Base-by-base conservation (phyloP, 2,113 vertebrate species). In the Phoxinus phoxinus region DNA sequence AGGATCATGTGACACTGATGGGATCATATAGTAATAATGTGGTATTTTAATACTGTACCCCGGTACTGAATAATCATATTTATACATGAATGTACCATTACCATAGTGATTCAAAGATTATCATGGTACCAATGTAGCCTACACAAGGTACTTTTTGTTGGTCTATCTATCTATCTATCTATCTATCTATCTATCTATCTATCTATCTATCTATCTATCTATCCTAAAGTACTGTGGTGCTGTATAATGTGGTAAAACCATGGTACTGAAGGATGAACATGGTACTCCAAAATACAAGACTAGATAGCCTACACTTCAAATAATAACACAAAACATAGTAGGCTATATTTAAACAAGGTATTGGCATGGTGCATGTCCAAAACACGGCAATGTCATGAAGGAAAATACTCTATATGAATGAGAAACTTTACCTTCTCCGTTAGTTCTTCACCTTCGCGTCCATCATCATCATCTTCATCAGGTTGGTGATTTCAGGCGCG, bases 371-470 rank as follows among this genome's bases (percentile, higher is more conserved):
- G 7, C 21, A 73, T 13, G 41, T n/a, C 12, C 41, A 48, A 25
- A 67, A 25, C n/a, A 74, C 25, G 41, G 12, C 3, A 46, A 41
- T 3, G 11, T 4, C 59, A 61, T 63, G 2, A 63, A 48, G 58
- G 6, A 48, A 63, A 44, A 27, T 11, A 65, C 19, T 46, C 4
- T 46, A 58, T 8, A 32, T 73, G 67, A 6, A 10, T 27, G 9
- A 86, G 48, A 12, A 84, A 88, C 69, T 86, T 86, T 88, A 86
- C 85, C 87, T 86, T 88, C 56, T 77, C 8, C 27, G 74, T 78
- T 86, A 76, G n/a, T 82, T 82, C 61, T 72, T 81, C 82, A 59
- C 30, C 84, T 86, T 59, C 59, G 78, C 51, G 69, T 81, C 41
- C 71, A 82, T 86, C 56, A 86, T 58, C 86, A 84, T 77, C 82